phyloP scores from a whole-genome alignment of 2,113 vertebrate genomes.

The Hippocampus zosterae region DNA sequence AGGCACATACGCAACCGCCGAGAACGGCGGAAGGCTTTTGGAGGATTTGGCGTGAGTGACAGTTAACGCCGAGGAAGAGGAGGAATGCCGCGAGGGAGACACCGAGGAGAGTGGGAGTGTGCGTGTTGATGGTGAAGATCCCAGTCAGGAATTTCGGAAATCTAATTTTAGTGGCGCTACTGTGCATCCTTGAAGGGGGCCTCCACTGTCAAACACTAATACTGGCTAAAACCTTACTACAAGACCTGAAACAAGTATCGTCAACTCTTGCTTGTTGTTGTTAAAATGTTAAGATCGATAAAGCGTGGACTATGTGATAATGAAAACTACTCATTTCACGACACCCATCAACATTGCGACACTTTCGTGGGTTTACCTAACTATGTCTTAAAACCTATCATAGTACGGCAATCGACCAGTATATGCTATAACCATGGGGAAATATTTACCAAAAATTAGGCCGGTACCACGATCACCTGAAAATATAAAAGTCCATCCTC shows the following conservation, averaged over 20 bases:
- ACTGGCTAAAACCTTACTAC: background rate
- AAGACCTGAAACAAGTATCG: background rate
- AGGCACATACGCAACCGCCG: conserved; percentile 55
- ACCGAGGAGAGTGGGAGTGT: conserved; percentile 9
- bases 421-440: too few relatives aligned
- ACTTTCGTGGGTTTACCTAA: too few relatives aligned
- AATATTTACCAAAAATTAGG: too few relatives aligned
- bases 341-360: too few relatives aligned
- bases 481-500: too few relatives aligned
- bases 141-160: conserved; percentile 1
- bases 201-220: background rate
- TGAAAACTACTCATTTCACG: too few relatives aligned
- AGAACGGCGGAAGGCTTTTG: conserved; percentile 63
- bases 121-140: conserved; percentile 2
- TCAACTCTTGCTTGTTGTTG: too few relatives aligned
- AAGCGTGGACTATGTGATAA: too few relatives aligned
- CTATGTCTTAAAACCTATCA: too few relatives aligned
- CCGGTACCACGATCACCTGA: too few relatives aligned
- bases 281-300: too few relatives aligned
- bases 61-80: conserved; percentile 53
- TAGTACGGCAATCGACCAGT: too few relatives aligned
- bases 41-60: conserved; percentile 60
- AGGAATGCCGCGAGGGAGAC: conserved; percentile 50
- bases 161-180: background rate
- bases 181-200: background rate